Base-by-base conservation (phyloP, 2,888 invertebrate species). In the Uloborus plumipes region DNA sequence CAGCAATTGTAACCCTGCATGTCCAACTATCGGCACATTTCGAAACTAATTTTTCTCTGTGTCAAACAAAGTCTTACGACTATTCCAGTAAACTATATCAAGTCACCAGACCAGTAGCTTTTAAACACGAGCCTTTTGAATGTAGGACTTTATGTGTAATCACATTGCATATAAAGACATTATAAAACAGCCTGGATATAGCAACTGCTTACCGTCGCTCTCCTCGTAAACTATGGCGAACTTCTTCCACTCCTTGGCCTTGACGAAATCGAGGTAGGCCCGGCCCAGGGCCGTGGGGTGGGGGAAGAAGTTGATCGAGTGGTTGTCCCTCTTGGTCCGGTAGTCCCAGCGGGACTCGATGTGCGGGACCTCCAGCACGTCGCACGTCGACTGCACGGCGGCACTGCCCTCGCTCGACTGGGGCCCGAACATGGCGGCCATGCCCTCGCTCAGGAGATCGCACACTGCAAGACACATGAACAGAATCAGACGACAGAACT, bases 151-250 rank as follows among this genome's bases (percentile, higher is more conserved):
- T 26, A 26, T 26, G 4, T 26, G 26, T 26, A 26, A 26, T 26
- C 26, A 26, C 26, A 3, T 4, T 26, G 26, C 4, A 26, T 26
- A 26, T 26, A 26, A n/a, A 2, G 26, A 2, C 26, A 26, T 2
- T 4, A 26, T 26, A 26, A 26, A 3, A 4, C 26, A 26, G 26
- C 26, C 26, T 26, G 4, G 26, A 26, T 26, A 26, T 4, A 3
- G 26, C 4, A 26, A 26, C n/a, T n/a, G 59, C 84, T 86, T 86
- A 89, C 89, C 89, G 77, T 89, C 89, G 82, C 89, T 88, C 83
- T 89, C 88, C 81, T 90, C 89, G 77, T 90, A 90, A 6, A 90
- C 86, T 51, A 90, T 88, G 51, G 89, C 88, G 80, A 90, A 89
- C 61, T 86, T 85, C 22, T 87, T 87, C 90, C 90, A 90, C 15